Evolutionary conservation across 2,888 invertebrate species (phyloP).

Genomic region (Harmothoe impar): DNA sequence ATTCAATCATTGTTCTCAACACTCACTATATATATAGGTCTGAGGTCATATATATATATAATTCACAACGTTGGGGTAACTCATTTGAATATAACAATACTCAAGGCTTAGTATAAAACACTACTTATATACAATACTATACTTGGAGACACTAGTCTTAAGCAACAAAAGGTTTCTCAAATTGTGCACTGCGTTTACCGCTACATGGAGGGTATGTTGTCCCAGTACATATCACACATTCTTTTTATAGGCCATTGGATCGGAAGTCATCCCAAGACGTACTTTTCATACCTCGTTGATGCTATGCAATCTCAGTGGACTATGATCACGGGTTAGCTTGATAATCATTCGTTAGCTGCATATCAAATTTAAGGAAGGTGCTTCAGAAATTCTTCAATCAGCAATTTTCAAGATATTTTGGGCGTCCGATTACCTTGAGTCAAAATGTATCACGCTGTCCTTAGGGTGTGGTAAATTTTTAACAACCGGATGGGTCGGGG

Average conservation of each 20-base stretch:
- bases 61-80: not conserved
- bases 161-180: not conserved
- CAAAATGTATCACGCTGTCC: too few species aligned
- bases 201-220: not conserved
- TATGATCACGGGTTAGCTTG: not conserved
- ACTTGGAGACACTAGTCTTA: not conserved
- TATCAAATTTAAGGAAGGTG: too few species aligned
- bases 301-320: not conserved
- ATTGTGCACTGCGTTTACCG: not conserved
- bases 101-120: not conserved
- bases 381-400: too few species aligned
- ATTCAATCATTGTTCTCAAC: not conserved
- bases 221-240: conserved; percentile 26
- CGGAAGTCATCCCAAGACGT: not conserved
- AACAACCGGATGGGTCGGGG: too few species aligned
- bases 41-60: not conserved
- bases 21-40: not conserved
- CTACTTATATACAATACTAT: not conserved
- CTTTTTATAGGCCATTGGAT: not conserved
- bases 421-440: too few species aligned
- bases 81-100: not conserved
- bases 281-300: not conserved
- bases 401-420: too few species aligned
- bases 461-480: too few species aligned
- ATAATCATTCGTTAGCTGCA: not conserved